phyloP scores from a whole-genome alignment of 2,113 vertebrate genomes.

The Columba janthina region DNA sequence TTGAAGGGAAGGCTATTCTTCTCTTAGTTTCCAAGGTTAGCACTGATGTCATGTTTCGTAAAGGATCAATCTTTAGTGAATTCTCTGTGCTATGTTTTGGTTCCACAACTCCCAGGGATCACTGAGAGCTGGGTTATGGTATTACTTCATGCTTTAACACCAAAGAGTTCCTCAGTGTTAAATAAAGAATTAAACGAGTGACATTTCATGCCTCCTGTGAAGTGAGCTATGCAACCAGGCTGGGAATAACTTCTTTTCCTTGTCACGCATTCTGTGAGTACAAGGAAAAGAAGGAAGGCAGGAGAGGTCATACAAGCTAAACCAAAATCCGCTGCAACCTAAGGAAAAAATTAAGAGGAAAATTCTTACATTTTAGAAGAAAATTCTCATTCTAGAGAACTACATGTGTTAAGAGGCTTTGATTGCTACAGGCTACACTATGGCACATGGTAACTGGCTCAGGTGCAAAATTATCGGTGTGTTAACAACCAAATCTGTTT shows the following conservation, averaged over 20 bases:
- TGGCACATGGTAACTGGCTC: background rate
- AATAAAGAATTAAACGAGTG: background rate
- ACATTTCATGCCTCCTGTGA: background rate
- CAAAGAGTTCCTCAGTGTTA: background rate
- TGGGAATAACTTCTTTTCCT: background rate
- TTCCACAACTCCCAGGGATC: background rate
- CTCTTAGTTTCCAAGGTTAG: constrained; percentile 21
- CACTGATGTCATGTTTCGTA: background rate
- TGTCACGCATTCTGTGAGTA: background rate
- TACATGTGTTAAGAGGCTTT: background rate
- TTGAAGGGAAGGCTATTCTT: background rate
- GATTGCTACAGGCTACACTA: background rate
- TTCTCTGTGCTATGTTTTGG: background rate
- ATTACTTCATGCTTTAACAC: background rate
- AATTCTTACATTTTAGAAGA: background rate
- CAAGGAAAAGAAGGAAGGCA: background rate
- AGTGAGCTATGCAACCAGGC: background rate
- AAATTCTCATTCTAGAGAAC: background rate
- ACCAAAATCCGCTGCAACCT: background rate
- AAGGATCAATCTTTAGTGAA: background rate
- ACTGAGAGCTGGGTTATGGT: background rate
- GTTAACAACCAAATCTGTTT: background rate
- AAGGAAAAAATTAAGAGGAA: background rate
- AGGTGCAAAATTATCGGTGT: background rate
- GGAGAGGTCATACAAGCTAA: background rate